Percentiles rank a stretch among this genome's conserved stretches.
phyloP scores from a whole-genome alignment of 2,888 invertebrate species.

The Cheilosia vernalis region DNA sequence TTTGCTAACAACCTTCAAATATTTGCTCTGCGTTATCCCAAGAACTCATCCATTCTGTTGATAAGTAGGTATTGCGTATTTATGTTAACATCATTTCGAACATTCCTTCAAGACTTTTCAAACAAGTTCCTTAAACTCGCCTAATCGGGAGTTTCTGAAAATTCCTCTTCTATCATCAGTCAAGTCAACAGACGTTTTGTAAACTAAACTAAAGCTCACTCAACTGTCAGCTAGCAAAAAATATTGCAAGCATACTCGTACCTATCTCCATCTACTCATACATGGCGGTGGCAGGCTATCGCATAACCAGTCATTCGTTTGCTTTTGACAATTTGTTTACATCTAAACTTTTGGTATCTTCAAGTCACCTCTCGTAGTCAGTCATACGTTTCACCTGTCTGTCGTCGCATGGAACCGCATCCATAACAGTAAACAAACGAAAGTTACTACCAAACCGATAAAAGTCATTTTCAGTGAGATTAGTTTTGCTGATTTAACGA shows the following conservation, averaged over 20 bases:
- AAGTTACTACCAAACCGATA: constrained; percentile 17
- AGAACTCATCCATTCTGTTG: neutral
- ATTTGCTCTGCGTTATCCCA: no score
- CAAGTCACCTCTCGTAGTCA: constrained; percentile 23
- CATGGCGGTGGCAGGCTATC: neutral
- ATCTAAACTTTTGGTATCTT: constrained; percentile 44
- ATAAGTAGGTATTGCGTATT: constrained; percentile 4
- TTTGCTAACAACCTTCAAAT: no score
- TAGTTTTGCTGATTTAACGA: constrained; percentile 17
- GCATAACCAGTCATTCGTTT: constrained; percentile 10
- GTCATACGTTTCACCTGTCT: constrained; percentile 31
- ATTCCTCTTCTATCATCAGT: neutral
- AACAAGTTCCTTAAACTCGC: neutral
- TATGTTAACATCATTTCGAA: neutral
- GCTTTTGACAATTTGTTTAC: constrained; percentile 37
- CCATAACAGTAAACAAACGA: constrained; percentile 17
- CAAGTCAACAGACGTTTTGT: neutral
- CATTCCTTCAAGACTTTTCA: neutral
- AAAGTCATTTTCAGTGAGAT: neutral
- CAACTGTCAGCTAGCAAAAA: constrained; percentile 5
- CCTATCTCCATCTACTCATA: neutral
- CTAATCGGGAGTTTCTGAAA: neutral
- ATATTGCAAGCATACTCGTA: neutral
- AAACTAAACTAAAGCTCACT: constrained; percentile 21
- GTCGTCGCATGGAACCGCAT: constrained; percentile 14